Conservation (phyloP, 2,113 vertebrate species). For the Ailuropoda melanoleuca region DNA sequence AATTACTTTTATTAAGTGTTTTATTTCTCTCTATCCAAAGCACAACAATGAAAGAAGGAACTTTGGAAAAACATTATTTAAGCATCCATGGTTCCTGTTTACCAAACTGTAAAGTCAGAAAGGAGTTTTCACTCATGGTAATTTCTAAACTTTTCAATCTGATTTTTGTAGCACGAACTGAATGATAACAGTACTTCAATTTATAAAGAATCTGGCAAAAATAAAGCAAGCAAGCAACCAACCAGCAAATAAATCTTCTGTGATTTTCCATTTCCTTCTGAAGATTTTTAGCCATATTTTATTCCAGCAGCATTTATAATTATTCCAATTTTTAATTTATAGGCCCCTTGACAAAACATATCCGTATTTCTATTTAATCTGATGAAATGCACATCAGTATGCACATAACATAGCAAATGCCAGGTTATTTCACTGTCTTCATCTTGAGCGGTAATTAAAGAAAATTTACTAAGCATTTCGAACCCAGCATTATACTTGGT, state of each 20-base stretch:
- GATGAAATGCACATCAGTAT: background rate
- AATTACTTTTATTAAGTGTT: slow-evolving; percentile 36
- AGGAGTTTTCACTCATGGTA: background rate
- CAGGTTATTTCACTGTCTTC: background rate
- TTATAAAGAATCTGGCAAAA: slow-evolving; percentile 20
- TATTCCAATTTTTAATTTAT: slow-evolving; percentile 29
- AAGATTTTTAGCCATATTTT: slow-evolving; percentile 34
- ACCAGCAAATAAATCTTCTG: background rate
- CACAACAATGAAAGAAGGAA: background rate
- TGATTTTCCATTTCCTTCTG: slow-evolving; percentile 40
- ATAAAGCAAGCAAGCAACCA: background rate
- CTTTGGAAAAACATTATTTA: background rate
- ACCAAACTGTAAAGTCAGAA: slow-evolving; percentile 8
- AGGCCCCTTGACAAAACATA: slow-evolving; percentile 42
- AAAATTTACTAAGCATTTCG: background rate
- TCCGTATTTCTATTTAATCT: slow-evolving; percentile 21
- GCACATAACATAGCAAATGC: slow-evolving; percentile 34
- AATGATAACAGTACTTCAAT: slow-evolving; percentile 6
- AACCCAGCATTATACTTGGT: background rate
- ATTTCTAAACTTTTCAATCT: slow-evolving; percentile 42
- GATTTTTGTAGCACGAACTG: background rate
- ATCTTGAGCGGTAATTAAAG: background rate
- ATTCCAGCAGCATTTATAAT: slow-evolving; percentile 14
- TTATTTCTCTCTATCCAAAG: background rate
- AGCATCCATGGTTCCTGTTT: background rate